Evolutionary conservation across 2,113 vertebrate species (phyloP).

Genomic region (Poicephalus meyeri): DNA sequence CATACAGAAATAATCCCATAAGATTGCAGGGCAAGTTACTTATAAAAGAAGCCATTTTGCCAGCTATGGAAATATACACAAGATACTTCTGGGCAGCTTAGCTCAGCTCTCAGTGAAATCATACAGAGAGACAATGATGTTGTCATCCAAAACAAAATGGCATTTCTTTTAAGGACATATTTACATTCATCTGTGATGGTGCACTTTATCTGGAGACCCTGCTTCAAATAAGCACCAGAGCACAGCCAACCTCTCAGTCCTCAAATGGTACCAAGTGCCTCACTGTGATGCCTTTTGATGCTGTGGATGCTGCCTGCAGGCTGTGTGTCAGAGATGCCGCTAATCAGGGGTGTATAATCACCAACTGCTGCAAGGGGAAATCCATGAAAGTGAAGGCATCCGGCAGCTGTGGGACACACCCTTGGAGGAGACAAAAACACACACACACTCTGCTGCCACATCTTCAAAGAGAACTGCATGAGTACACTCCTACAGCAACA

Average conservation of each 20-base stretch:
- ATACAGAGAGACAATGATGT: not conserved
- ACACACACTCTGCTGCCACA: not conserved
- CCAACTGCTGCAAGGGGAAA: slow-evolving; percentile 8
- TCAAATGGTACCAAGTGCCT: not conserved
- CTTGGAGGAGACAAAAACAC: slow-evolving; percentile 2
- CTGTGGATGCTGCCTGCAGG: not conserved
- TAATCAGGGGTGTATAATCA: not conserved
- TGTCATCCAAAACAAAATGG: not conserved
- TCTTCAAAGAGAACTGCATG: slow-evolving; percentile 62
- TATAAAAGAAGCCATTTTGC: not conserved
- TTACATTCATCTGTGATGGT: not conserved
- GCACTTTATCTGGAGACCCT: not conserved
- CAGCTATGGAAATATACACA: not conserved
- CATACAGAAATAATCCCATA: not conserved
- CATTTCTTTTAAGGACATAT: not conserved
- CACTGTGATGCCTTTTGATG: not conserved
- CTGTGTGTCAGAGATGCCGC: not conserved
- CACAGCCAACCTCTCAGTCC: not conserved
- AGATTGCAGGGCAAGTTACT: not conserved
- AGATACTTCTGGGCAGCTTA: not conserved
- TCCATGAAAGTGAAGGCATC: slow-evolving; percentile 30
- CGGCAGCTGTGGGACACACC: slow-evolving; percentile 54
- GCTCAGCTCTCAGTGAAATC: not conserved
- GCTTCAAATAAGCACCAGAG: not conserved
- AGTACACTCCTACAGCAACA: not conserved